Evolutionary conservation across 2,797 vertebrate species (phyloP), one percentile per base, ranked within the genome.

Genomic region (Sciaenops ocellatus): DNA sequence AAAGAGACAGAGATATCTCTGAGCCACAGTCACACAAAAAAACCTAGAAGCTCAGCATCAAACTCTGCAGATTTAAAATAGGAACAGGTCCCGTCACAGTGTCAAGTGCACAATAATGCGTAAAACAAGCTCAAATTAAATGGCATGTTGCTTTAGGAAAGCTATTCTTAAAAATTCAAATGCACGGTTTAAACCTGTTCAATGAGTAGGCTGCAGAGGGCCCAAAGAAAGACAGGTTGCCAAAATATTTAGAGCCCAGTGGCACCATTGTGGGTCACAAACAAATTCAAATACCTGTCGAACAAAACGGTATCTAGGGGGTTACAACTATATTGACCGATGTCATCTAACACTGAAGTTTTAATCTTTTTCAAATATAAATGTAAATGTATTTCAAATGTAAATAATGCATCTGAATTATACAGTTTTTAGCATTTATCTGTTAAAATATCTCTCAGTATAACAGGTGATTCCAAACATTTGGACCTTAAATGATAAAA

Each of bases 201-300:
- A 48, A 0, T 9, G 17, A 20, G 50, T 20, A 13, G n/a, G 20
- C 10, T 41, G 28, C 54, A 55, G 15, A 12, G 7, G 22, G 42
- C 13, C 26, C 13, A 6, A 28, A 62, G 24, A 30, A 17, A 64
- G 6, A 42, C 18, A 18, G 22, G 5, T 13, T 17, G 22, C 1
- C 7, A 18, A 20, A 47, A 73, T 7, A 57, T 57, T 56, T 22
- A 54, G 24, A 73, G 34, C 5, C 22, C 22, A 41, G 11, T 9
- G 57, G 44, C 68, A 38, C 13, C 1, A 9, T 38, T 70, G 41
- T n/a, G 12, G 42, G n/a, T 69, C 54, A 47, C 65, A 74, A 47
- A 2, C 61, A 48, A 26, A 57, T 54, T 44, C 6, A 52, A 30
- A 41, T 34, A 8, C 34, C 34, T 34, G 34, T 34, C 34, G 34